Conservation (phyloP, 2,113 vertebrate species). For the Serinus canaria region DNA sequence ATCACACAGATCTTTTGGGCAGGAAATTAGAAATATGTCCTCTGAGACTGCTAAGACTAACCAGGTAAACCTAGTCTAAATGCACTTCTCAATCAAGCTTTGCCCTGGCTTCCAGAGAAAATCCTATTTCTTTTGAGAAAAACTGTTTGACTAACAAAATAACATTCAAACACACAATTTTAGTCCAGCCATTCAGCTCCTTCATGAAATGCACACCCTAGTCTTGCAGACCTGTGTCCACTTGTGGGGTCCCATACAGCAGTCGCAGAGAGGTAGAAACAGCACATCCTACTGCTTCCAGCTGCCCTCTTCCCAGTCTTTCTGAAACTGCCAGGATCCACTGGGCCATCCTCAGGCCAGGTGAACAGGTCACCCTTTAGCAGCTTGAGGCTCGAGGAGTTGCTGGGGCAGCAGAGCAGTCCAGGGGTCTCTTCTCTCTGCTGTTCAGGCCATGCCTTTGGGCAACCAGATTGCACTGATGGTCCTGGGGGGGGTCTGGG, state of each 20-base stretch:
- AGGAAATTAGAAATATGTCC: not conserved
- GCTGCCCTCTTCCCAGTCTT: not conserved
- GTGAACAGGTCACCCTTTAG: not conserved
- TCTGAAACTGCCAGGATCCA: not conserved
- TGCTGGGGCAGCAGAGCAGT: not conserved
- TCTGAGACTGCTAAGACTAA: not conserved
- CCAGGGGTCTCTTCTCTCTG: not conserved
- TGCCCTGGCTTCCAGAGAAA: not conserved
- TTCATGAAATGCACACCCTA: not conserved
- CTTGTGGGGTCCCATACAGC: not conserved
- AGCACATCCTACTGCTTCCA: not conserved
- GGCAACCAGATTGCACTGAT: not conserved
- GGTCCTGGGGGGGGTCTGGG: not conserved
- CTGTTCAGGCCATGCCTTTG: not conserved
- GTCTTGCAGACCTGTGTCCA: not conserved
- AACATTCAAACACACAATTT: not conserved
- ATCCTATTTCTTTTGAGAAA: not conserved
- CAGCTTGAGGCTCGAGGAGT: accelerated
- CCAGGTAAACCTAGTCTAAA: not conserved
- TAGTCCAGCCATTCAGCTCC: not conserved
- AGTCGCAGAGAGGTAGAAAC: not conserved
- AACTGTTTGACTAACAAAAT: not conserved
- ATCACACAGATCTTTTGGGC: not conserved
- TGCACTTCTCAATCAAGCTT: not conserved
- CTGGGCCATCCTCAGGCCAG: accelerated